A percentile compares a stretch with the other conserved stretches of the same genome.
Evolutionary conservation across 2,888 invertebrate genomes (phyloP).

Genomic region (Lasioglossum leucozonium): DNA sequence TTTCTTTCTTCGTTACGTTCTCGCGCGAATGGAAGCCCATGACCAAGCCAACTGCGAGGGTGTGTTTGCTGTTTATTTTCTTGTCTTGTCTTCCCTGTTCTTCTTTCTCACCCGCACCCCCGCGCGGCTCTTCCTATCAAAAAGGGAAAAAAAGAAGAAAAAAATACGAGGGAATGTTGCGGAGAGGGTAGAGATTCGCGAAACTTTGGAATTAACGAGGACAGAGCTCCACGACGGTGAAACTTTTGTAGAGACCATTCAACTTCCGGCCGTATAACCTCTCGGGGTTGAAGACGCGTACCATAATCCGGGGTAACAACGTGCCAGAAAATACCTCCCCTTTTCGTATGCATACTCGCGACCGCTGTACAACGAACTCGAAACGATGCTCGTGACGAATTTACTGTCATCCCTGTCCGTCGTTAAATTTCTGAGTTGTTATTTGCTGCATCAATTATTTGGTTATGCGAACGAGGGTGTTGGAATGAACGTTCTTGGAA

Average conservation of each 20-base stretch:
- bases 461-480: neutral
- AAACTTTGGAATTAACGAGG: constrained; percentile 74
- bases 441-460: constrained; percentile 30
- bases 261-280: constrained; percentile 71
- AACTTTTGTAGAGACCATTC: constrained; percentile 72
- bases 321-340: constrained; percentile 66
- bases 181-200: constrained; percentile 66
- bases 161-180: neutral
- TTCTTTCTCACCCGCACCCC: too few species aligned
- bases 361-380: constrained; percentile 14
- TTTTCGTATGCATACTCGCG: constrained; percentile 31
- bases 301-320: constrained; percentile 72
- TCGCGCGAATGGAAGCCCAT: neutral
- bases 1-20: constrained; percentile 5
- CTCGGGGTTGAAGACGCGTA: constrained; percentile 70
- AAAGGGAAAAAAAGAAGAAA: neutral
- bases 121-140: neutral
- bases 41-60: constrained; percentile 14
- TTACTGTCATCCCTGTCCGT: constrained; percentile 10
- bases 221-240: constrained; percentile 62
- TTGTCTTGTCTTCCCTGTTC: neutral
- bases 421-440: constrained; percentile 34
- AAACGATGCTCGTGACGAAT: constrained; percentile 34
- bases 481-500: neutral
- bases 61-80: constrained; percentile 16